These are phyloP conservation scores for Centropristis striata DNA, from an alignment of 2,113 vertebrate species.

Conservation along the genomic window DNA sequence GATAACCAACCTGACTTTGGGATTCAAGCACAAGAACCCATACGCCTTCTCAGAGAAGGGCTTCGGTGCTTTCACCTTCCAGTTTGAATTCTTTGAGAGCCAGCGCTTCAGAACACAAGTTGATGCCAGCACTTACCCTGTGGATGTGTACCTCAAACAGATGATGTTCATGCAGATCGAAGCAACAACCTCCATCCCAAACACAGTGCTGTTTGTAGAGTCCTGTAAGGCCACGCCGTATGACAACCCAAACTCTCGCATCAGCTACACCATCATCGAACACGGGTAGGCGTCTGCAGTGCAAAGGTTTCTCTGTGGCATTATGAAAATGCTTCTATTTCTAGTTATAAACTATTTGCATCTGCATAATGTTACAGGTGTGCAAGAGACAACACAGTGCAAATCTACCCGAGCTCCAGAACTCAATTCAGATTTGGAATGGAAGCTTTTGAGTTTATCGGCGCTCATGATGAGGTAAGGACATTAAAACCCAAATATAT, in stretches of 20 bases:
- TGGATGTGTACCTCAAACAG: conserved; percentile 29
- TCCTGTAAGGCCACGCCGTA: conserved; percentile 72
- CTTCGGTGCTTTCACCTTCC: conserved; percentile 72
- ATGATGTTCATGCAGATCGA: conserved; percentile 69
- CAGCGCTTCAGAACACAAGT: background rate
- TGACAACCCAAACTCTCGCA: conserved; percentile 59
- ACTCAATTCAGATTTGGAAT: conserved; percentile 68
- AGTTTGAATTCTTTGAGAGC: conserved; percentile 58
- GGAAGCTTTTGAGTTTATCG: conserved; percentile 75
- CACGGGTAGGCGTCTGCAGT: conserved; percentile 46
- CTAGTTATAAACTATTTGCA: background rate
- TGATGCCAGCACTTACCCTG: conserved; percentile 42
- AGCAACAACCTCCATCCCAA: conserved; percentile 43
- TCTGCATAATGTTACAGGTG: conserved; percentile 47
- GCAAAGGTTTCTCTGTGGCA: background rate
- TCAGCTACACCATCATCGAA: conserved; percentile 60
- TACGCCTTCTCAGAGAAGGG: conserved; percentile 64
- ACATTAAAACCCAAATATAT: background rate
- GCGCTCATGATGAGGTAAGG: conserved; percentile 60
- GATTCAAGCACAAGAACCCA: conserved; percentile 58
- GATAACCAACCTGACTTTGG: conserved; percentile 47
- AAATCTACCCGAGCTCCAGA: conserved; percentile 33
- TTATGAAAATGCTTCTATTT: background rate
- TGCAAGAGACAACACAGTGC: conserved; percentile 57
- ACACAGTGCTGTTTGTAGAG: conserved; percentile 72